Evolutionary conservation across 35 echinoderm and acorn worm species (phyloP).

Genomic region (Holothuria glaberrima): DNA sequence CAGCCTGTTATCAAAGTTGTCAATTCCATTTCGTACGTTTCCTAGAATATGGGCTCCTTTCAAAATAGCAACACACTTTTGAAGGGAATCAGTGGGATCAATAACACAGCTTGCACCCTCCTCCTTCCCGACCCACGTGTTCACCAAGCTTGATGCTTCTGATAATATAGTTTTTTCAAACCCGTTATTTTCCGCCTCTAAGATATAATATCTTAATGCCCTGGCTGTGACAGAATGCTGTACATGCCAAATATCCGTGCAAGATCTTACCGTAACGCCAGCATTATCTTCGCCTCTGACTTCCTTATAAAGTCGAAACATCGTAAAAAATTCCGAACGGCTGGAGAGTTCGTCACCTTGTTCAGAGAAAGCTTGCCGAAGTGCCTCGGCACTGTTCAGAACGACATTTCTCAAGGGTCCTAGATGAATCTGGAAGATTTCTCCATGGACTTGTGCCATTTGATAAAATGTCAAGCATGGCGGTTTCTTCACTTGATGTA

Average conservation of each 20-base stretch:
- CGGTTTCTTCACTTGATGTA: slow-evolving; percentile 26
- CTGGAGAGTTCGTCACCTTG: slow-evolving; percentile 35
- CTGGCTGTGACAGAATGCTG: background rate
- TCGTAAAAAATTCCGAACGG: background rate
- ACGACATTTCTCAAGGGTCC: background rate
- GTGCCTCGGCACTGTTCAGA: slow-evolving; percentile 29
- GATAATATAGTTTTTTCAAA: slow-evolving; percentile 39
- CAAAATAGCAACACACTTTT: background rate
- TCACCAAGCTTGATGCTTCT: background rate
- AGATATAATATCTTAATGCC: background rate
- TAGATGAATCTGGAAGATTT: background rate
- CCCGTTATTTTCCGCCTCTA: background rate
- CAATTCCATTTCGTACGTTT: slow-evolving; percentile 6
- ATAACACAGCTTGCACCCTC: background rate
- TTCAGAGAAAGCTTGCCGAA: slow-evolving; percentile 29
- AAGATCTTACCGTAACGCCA: background rate
- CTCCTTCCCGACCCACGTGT: background rate
- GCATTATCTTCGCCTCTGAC: background rate
- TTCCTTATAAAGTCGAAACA: slow-evolving; percentile 35
- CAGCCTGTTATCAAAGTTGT: slow-evolving; percentile 7
- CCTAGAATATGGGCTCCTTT: slow-evolving; percentile 12
- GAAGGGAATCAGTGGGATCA: slow-evolving; percentile 17
- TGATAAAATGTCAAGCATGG: slow-evolving; percentile 1
- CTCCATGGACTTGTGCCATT: background rate
- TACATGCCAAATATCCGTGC: slow-evolving; percentile 19